Percentiles rank a stretch among this genome's conserved stretches.
phyloP scores from a whole-genome alignment of 2,888 invertebrate species.

The Metalampra italica region DNA sequence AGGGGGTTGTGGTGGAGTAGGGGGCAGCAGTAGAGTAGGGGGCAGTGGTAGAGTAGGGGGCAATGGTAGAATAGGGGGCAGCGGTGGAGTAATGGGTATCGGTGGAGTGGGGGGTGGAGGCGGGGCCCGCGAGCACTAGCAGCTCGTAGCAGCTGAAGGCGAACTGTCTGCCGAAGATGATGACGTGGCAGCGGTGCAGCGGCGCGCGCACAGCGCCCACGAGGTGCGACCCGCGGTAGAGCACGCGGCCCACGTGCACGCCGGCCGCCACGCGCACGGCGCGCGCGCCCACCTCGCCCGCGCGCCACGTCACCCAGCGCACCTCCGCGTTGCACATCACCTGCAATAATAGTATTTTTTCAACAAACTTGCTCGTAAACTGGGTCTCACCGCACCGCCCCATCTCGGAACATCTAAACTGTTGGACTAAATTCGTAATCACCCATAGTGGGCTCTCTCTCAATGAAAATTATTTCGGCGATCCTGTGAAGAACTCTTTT shows the following conservation, averaged over 20 bases:
- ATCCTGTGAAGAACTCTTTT: too few relatives aligned
- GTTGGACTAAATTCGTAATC: too few relatives aligned
- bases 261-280: conserved; percentile 41
- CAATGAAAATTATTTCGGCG: too few relatives aligned
- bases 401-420: too few relatives aligned
- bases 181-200: conserved; percentile 49
- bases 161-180: conserved; percentile 57
- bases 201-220: conserved; percentile 43
- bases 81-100: too few relatives aligned
- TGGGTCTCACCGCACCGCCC: not conserved
- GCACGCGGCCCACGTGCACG: conserved; percentile 47
- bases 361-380: not conserved
- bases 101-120: too few relatives aligned
- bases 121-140: conserved; percentile 26
- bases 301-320: conserved; percentile 49
- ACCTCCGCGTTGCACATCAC: conserved; percentile 64
- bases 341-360: conserved; percentile 21
- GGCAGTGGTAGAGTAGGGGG: too few relatives aligned
- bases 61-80: too few relatives aligned
- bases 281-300: conserved; percentile 33
- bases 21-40: too few relatives aligned
- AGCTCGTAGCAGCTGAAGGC: conserved; percentile 67
- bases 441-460: too few relatives aligned
- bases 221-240: conserved; percentile 43
- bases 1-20: too few relatives aligned